phyloP scores from a whole-genome alignment of 1,140 invertebrate genomes.

The Danaus plexippus region DNA sequence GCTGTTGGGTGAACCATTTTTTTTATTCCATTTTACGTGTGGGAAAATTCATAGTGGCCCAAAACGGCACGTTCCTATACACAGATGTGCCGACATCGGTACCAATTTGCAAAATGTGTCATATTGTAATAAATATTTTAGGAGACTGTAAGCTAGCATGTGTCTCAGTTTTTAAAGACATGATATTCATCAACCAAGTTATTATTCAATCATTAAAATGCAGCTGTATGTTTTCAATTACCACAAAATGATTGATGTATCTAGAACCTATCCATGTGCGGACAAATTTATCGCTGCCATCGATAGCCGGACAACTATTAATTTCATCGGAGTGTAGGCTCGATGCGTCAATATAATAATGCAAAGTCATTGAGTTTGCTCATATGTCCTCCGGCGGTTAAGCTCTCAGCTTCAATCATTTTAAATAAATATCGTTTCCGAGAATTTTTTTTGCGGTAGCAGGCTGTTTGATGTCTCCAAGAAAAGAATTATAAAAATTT shows the following conservation, averaged over 20 bases:
- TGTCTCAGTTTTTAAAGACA: no score
- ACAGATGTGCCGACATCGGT: conserved; percentile 59
- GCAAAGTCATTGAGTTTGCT: conserved; percentile 52
- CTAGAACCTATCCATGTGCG: conserved; percentile 42
- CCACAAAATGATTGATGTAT: conserved; percentile 50
- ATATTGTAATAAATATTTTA: conserved; percentile 1
- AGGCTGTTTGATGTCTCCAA: background rate
- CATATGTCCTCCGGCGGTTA: conserved; percentile 25
- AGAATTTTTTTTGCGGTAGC: conserved; percentile 37
- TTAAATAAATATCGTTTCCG: conserved; percentile 54
- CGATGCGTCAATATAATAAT: conserved; percentile 35
- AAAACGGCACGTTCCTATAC: conserved; percentile 57
- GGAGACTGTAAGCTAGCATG: background rate
- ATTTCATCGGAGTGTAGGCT: conserved; percentile 42
- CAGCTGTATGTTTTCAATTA: conserved; percentile 61
- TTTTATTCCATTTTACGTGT: conserved; percentile 63
- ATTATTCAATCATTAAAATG: conserved; percentile 33
- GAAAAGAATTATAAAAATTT: no score
- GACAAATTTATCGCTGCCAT: conserved; percentile 57
- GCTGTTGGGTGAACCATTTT: conserved; percentile 55
- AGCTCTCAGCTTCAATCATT: conserved; percentile 40
- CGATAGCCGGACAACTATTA: conserved; percentile 49
- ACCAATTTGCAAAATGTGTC: conserved; percentile 53
- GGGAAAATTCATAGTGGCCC: conserved; percentile 63
- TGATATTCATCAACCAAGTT: conserved; percentile 10